Conservation (phyloP, 1,140 invertebrate species). For the Drosophila sturtevanti region DNA sequence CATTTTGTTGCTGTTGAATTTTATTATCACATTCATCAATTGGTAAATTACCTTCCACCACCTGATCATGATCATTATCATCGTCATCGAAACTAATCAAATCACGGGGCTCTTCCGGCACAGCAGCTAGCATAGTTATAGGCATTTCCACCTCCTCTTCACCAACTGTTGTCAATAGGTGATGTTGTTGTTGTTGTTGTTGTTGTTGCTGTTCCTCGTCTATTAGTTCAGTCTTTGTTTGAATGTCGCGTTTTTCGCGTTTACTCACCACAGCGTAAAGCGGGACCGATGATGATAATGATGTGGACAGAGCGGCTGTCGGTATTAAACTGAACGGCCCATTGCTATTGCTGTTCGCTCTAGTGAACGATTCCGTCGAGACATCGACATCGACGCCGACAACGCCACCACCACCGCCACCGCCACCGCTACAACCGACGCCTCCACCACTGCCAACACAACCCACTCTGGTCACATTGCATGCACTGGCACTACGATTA, state of each 20-base stretch:
- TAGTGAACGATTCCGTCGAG: constrained; percentile 35
- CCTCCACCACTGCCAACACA: constrained; percentile 2
- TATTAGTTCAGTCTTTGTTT: constrained; percentile 14
- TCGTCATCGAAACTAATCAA: constrained; percentile 79
- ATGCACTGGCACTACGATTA: constrained; percentile 66
- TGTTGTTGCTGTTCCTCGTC: not conserved
- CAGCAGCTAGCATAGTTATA: constrained; percentile 59
- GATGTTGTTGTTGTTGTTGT: not conserved
- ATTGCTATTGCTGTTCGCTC: constrained; percentile 25
- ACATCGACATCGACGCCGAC: not conserved
- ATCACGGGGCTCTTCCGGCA: constrained; percentile 60
- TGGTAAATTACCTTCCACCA: not conserved
- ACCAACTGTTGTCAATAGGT: too few species aligned
- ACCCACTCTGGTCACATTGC: constrained; percentile 38
- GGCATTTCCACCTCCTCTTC: constrained; percentile 37
- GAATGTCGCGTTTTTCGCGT: constrained; percentile 45
- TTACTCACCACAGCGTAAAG: constrained; percentile 67
- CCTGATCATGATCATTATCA: constrained; percentile 58
- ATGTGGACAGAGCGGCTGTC: constrained; percentile 67
- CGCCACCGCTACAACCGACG: constrained; percentile 3
- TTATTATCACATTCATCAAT: constrained; percentile 11
- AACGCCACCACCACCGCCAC: not conserved
- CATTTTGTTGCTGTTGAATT: constrained; percentile 14
- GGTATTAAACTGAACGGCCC: constrained; percentile 56
- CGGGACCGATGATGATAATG: constrained; percentile 30